Base-by-base conservation (phyloP, 2,113 vertebrate species). In the Carassius gibelio region DNA sequence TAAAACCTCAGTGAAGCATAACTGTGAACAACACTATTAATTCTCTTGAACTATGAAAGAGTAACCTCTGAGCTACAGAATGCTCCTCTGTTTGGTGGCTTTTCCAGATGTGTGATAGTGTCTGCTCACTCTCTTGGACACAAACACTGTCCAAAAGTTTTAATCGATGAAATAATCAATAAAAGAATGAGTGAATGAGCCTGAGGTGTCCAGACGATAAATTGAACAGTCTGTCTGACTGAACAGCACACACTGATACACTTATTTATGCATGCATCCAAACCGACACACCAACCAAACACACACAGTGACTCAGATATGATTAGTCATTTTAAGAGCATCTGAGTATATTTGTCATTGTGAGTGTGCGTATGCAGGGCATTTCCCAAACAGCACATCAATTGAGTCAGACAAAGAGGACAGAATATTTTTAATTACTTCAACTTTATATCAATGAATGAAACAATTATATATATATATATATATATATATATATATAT, bases 1-100 rank as follows among this genome's bases (percentile, higher is more conserved):
- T 23, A 3, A 80, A 45, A 80, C 7, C 19, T 64, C 59, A 80
- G n/a, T 17, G 82, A 75, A 8, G 17, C 34, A 78, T 88, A 91
- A 92, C 90, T 91, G 87, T 68, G 86, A 77, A 75, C n/a, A 75
- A 75, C n/a, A 75, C 88, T 89, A 91, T 87, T 91, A 90, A 91
- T 88, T 90, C 89, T 89, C 89, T 75, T 84, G 88, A 85, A 94
- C 92, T 91, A 92, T 94, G 94, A 95, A 95, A 89, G 42, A 68
- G 36, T 6, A 66, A 48, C 59, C 21, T 64, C 59, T 26, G 59
- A 81, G 38, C 26, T 42, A 90, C 68, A 61, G 15, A 87, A 77
- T 11, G 17, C 61, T 82, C 66, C 66, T 83, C 38, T 89, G 92
- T 94, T 92, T 91, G 92, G 93, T 90, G 90, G 84, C 71, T 90